Evolutionary conservation across 2,113 vertebrate species (phyloP).

Genomic region (Neopipo cinnamomea): DNA sequence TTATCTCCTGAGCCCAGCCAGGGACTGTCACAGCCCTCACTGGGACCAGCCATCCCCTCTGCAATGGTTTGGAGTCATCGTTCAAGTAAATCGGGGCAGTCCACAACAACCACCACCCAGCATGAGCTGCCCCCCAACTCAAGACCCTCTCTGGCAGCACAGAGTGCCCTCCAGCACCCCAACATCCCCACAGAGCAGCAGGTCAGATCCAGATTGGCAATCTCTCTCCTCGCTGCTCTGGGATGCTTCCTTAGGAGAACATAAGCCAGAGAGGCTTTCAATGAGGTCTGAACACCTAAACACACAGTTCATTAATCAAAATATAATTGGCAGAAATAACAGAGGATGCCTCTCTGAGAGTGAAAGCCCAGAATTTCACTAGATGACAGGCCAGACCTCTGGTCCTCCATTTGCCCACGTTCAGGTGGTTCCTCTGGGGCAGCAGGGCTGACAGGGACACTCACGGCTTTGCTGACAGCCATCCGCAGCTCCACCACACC

Average conservation of each 20-base stretch:
- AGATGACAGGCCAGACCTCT: neutral
- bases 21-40: neutral
- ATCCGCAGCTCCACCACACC: conserved; percentile 86
- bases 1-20: neutral
- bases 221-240: neutral
- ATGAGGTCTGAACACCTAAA: neutral
- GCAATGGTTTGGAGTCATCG: neutral
- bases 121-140: neutral
- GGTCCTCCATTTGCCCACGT: fast-evolving
- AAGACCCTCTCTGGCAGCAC: neutral
- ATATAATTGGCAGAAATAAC: neutral
- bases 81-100: neutral
- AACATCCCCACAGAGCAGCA: neutral
- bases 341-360: neutral
- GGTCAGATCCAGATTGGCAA: neutral
- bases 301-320: neutral
- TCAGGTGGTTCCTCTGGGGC: neutral
- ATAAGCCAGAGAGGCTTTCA: neutral
- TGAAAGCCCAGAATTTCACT: neutral
- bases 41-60: neutral
- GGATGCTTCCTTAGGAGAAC: neutral
- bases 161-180: neutral
- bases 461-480: conserved; percentile 94
- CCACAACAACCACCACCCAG: neutral
- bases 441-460: conserved; percentile 20